phyloP scores from a whole-genome alignment of 2,797 vertebrate genomes.

The Chaetodon trifasciatus region DNA sequence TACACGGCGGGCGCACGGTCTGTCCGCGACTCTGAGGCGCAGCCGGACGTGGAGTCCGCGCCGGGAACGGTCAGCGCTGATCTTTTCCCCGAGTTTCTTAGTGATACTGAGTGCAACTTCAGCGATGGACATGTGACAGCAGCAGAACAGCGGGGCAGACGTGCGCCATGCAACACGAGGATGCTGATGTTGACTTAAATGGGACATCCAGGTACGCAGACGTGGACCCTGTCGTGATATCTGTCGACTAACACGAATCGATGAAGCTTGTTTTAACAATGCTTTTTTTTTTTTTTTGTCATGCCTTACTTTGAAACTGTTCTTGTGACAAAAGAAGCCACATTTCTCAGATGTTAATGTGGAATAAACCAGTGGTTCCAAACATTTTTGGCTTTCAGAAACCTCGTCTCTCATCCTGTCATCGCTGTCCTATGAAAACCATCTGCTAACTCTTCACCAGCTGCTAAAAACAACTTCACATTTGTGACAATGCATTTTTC shows the following conservation, averaged over 20 bases:
- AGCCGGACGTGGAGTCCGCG: constrained; percentile 1
- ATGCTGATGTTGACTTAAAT: neutral
- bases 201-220: neutral
- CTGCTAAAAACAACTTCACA: neutral
- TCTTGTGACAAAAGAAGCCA: neutral
- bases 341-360: neutral
- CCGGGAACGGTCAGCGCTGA: neutral
- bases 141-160: constrained; percentile 17
- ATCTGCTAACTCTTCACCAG: neutral
- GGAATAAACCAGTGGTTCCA: constrained; percentile 1
- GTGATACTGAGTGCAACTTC: constrained; percentile 65
- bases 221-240: neutral
- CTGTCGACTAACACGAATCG: neutral
- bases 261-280: neutral
- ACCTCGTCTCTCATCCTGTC: neutral
- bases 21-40: constrained; percentile 38
- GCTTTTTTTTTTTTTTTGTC: too few species aligned
- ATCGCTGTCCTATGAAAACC: neutral
- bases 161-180: constrained; percentile 58
- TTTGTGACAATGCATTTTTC: neutral
- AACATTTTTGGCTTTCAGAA: neutral
- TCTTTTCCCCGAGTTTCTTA: neutral
- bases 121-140: constrained; percentile 36
- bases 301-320: neutral
- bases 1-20: constrained; percentile 30